Conservation (phyloP, 2,797 vertebrate species). For the Triplophysa yarkandensis region DNA sequence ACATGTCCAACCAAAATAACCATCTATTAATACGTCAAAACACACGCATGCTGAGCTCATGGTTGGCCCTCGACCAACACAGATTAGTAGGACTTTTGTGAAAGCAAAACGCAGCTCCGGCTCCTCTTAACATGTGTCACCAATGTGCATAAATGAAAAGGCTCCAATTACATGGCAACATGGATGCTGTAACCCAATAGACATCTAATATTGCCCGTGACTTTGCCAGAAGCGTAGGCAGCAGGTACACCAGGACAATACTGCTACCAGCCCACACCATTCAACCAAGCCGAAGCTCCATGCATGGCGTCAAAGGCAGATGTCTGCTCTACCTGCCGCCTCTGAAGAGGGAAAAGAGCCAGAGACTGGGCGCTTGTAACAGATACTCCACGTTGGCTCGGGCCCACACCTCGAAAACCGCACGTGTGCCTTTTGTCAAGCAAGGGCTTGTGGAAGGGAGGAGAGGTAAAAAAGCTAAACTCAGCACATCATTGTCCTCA, state of each 20-base stretch:
- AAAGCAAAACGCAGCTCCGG: slow-evolving; percentile 26
- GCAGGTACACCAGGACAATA: slow-evolving; percentile 60
- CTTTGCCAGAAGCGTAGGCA: slow-evolving; percentile 52
- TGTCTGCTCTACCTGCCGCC: slow-evolving; percentile 43
- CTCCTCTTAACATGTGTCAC: slow-evolving; percentile 50
- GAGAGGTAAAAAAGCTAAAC: slow-evolving; percentile 79
- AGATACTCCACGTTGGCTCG: slow-evolving; percentile 54
- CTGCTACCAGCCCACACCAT: slow-evolving; percentile 52
- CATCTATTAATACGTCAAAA: slow-evolving; percentile 22
- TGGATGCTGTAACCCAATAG: slow-evolving; percentile 63
- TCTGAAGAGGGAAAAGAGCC: slow-evolving; percentile 36
- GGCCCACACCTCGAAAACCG: slow-evolving; percentile 45
- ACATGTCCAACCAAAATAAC: slow-evolving; percentile 13
- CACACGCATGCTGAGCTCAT: slow-evolving; percentile 22
- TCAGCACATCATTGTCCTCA: slow-evolving; percentile 73
- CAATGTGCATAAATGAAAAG: slow-evolving; percentile 50
- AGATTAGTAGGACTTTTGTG: slow-evolving; percentile 35
- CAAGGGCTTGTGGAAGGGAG: slow-evolving; percentile 52
- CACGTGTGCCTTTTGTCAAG: slow-evolving; percentile 58
- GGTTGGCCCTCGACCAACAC: slow-evolving; percentile 37
- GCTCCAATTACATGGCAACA: slow-evolving; percentile 61
- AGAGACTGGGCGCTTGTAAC: slow-evolving; percentile 41
- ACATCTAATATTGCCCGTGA: slow-evolving; percentile 61
- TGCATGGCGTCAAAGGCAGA: slow-evolving; percentile 43
- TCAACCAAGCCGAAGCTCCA: slow-evolving; percentile 53